Conservation (phyloP, 2,797 vertebrate species). For the Salarias fasciatus region DNA sequence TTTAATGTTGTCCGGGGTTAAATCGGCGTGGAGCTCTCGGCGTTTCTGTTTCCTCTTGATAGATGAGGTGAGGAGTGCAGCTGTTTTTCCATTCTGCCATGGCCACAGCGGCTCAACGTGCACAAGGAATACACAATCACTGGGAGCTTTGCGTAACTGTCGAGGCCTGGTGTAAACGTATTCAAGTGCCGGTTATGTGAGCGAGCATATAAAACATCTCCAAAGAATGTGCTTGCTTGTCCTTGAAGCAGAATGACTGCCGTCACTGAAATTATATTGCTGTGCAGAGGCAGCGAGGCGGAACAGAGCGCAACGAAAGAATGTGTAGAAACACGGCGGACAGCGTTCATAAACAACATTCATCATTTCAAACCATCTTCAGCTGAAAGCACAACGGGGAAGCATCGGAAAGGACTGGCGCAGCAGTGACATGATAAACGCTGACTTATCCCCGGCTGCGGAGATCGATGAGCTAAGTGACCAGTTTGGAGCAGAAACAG, state of each 20-base stretch:
- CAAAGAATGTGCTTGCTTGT: neutral
- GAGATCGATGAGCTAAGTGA: too few relatives aligned
- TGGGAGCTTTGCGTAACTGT: constrained; percentile 3
- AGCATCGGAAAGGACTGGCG: too few relatives aligned
- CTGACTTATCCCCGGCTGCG: too few relatives aligned
- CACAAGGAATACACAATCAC: neutral
- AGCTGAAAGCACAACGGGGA: too few relatives aligned
- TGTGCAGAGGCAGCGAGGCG: neutral
- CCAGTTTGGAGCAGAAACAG: too few relatives aligned
- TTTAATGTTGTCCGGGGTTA: constrained; percentile 7
- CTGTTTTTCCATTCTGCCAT: neutral
- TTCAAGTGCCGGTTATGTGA: constrained; percentile 1
- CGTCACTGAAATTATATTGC: constrained; percentile 12
- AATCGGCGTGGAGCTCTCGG: constrained; percentile 10
- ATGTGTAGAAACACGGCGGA: constrained; percentile 3
- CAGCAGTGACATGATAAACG: too few relatives aligned
- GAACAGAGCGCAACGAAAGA: constrained; percentile 17
- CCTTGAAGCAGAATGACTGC: too few relatives aligned
- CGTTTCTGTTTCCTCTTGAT: constrained; percentile 3
- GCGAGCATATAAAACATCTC: neutral
- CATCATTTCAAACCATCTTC: neutral
- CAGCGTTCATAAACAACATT: constrained; percentile 21
- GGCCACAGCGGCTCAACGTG: neutral
- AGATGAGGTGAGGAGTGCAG: neutral
- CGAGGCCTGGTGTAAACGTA: neutral